These are phyloP conservation scores for Scaptomyza tumidula DNA, from an alignment of 2,888 invertebrate species.

Conservation along the genomic window DNA sequence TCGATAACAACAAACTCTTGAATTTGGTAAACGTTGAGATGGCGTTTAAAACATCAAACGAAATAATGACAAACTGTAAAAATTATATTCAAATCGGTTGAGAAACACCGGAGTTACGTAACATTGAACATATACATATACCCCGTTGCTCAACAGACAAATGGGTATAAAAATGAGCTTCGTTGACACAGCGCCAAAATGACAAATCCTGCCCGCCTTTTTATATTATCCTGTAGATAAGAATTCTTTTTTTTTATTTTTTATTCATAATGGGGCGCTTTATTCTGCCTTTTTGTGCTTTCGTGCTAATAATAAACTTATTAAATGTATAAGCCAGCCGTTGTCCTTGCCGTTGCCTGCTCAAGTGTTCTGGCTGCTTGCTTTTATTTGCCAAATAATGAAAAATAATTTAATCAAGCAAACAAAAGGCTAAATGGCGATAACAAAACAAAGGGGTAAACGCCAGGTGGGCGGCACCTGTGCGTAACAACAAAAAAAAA, in stretches of 20 bases:
- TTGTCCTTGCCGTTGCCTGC: constrained; percentile 42
- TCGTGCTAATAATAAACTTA: constrained; percentile 75
- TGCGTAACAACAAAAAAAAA: background rate
- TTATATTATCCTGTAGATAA: constrained; percentile 60
- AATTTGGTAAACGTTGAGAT: no score
- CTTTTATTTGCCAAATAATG: constrained; percentile 77
- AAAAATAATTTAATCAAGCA: constrained; percentile 81
- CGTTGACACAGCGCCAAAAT: constrained; percentile 30
- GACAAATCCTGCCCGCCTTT: constrained; percentile 37
- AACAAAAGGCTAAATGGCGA: constrained; percentile 60
- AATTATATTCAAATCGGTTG: no score
- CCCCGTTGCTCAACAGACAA: background rate
- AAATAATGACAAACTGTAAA: no score
- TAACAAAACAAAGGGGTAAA: constrained; percentile 41
- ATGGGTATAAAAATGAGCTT: constrained; percentile 33
- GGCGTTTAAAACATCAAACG: no score
- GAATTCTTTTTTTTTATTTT: constrained; percentile 49
- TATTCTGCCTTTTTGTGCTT: constrained; percentile 40
- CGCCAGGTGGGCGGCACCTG: constrained; percentile 40
- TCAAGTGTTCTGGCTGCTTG: constrained; percentile 45
- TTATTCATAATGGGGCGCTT: constrained; percentile 43
- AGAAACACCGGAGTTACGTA: no score
- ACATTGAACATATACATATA: no score
- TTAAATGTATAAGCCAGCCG: constrained; percentile 77
- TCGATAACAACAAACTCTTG: no score